Evolutionary conservation across 2,888 invertebrate genomes (phyloP).

Genomic region (Andricus curvator): DNA sequence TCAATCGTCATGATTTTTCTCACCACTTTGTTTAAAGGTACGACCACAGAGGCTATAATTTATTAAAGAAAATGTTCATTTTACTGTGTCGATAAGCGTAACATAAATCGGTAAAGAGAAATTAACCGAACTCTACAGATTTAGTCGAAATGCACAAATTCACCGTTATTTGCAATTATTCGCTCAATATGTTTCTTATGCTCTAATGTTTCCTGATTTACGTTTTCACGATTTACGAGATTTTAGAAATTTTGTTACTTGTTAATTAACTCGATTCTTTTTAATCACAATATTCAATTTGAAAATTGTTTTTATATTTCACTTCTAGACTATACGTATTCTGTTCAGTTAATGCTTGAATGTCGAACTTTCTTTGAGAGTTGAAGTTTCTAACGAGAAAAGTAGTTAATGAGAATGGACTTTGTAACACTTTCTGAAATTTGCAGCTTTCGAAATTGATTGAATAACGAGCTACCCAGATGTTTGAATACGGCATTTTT

Average conservation of each 20-base stretch:
- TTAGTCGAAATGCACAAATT: conserved; percentile 11
- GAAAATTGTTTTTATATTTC: not conserved
- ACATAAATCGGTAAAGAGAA: not conserved
- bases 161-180: not conserved
- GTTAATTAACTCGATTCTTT: not conserved
- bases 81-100: not conserved
- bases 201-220: not conserved
- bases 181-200: not conserved
- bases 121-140: not conserved
- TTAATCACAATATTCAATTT: not conserved
- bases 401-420: conserved; percentile 3
- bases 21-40: not conserved
- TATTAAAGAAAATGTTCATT: conserved; percentile 3
- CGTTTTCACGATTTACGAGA: not conserved
- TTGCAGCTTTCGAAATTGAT: not conserved
- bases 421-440: conserved; percentile 10
- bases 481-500: conserved; percentile 11
- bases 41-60: not conserved
- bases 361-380: conserved; percentile 23
- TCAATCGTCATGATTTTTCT: not conserved
- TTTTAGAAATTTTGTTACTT: conserved; percentile 1
- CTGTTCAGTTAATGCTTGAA: conserved; percentile 24
- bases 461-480: not conserved
- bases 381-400: not conserved
- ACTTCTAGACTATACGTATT: not conserved